Base-by-base conservation (phyloP, 2,888 invertebrate genomes). In the Nemurella pictetii region DNA sequence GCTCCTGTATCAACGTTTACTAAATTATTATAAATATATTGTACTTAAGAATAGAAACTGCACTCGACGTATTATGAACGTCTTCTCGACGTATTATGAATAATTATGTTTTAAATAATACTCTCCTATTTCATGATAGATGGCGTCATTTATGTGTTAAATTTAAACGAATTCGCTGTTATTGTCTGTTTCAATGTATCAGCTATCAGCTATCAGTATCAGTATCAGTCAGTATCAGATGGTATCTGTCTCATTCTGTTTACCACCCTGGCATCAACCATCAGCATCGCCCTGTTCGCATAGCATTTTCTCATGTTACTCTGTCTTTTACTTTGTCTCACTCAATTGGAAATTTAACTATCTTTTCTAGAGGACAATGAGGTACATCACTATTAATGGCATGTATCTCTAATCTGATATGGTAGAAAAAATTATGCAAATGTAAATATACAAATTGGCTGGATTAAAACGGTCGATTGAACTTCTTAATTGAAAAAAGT, bases 101-200 rank as follows among this genome's bases (percentile, higher is more conserved):
- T n/a, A 78, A 78, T 78, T 55, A 72, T 80, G 32, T 28, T 30
- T 78, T 78, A 80, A 80, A 32, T 72, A 82, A 82, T 55, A 27
- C 5, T 55, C 82, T 82, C 55, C 36, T 55, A 27, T 82, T 36
- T 82, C 55, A 82, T 72, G 82, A 82, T 82, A 82, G 82, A 82
- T 72, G 82, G 82, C 82, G 27, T 82, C 55, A 7, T 55, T 55
- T 82, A 27, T 72, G 28, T 72, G 3, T 82, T 81, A n/a, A 81
- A 77, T n/a, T 12, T 20, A 12, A 20, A 55, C 55, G 9, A 55
- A 32, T 3, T n/a, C n/a, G n/a, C n/a, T 32, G 55, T 81, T 82
- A 27, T 82, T 82, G 72, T 36, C 82, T 82, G 55, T 82, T 82
- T 30, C 15, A 55, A 7, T 15, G 55, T 55, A 3, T 55, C 9